Conservation (phyloP, 92 coral and sea anemone species). For the Palythoa heliodiscus region DNA sequence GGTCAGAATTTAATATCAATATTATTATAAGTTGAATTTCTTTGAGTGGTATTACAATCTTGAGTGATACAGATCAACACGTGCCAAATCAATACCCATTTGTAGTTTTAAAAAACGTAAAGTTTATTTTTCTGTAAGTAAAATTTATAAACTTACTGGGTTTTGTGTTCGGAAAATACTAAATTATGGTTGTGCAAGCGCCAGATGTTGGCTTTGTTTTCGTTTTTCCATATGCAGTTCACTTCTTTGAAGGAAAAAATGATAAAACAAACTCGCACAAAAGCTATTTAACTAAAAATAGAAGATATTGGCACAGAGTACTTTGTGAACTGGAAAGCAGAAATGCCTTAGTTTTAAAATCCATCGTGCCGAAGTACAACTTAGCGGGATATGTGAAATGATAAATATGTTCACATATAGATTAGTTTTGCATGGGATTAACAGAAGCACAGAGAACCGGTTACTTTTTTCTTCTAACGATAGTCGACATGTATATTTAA, state of each 20-base stretch:
- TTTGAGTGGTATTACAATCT: background rate
- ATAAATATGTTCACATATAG: slow-evolving; percentile 11
- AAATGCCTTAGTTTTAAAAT: background rate
- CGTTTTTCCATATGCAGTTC: slow-evolving; percentile 7
- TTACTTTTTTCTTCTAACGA: background rate
- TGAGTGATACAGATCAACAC: slow-evolving; percentile 3
- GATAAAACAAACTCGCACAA: background rate
- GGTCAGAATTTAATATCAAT: slow-evolving; percentile 63
- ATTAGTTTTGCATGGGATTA: background rate
- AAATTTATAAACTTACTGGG: background rate
- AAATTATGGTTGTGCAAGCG: slow-evolving; percentile 20
- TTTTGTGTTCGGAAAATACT: slow-evolving; percentile 18
- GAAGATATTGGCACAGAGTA: background rate
- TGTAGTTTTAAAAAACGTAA: background rate
- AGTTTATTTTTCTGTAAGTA: slow-evolving; percentile 10
- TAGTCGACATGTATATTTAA: background rate
- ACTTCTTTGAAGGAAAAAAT: slow-evolving; percentile 5
- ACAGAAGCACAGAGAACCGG: background rate
- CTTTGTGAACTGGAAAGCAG: slow-evolving; percentile 24
- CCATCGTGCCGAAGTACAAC: slow-evolving; percentile 15
- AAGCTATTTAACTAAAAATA: background rate
- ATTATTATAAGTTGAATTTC: slow-evolving; percentile 19
- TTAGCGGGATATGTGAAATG: slow-evolving; percentile 30
- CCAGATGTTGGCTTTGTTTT: slow-evolving; percentile 24
- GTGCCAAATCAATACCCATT: background rate